Conservation (phyloP, 2,888 invertebrate species). For the Pteria penguin region DNA sequence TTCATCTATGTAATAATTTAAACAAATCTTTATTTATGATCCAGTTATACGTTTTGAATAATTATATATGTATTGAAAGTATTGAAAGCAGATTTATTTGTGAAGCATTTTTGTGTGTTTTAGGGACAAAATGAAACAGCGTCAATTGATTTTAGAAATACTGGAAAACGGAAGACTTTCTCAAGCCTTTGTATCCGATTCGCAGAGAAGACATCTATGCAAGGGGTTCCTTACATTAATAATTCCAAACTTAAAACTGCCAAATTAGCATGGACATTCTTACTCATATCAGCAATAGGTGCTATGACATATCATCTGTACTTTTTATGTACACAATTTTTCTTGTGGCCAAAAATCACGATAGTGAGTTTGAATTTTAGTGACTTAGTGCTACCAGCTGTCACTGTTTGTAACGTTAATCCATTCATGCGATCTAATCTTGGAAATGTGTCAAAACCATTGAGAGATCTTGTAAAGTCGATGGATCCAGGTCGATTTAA, state of each 20-base stretch:
- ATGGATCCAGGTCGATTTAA: conserved; percentile 1
- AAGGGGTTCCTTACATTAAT: conserved; percentile 62
- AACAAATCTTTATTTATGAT: no score
- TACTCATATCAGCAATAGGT: conserved; percentile 48
- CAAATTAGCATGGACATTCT: conserved; percentile 53
- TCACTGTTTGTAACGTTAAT: conserved; percentile 58
- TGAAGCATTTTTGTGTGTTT: no score
- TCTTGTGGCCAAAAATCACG: conserved; percentile 52
- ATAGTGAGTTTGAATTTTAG: conserved; percentile 45
- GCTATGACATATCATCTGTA: conserved; percentile 58
- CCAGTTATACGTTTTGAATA: no score
- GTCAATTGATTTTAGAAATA: no score
- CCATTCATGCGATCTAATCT: conserved; percentile 31
- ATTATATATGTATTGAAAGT: no score
- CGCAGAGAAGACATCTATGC: conserved; percentile 66
- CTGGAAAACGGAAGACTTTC: conserved; percentile 45
- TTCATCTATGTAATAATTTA: no score
- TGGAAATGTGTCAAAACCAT: not conserved
- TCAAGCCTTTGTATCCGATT: conserved; percentile 51
- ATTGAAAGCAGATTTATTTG: no score
- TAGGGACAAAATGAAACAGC: no score
- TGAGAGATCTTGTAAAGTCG: not conserved
- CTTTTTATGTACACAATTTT: conserved; percentile 52
- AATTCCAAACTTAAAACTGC: conserved; percentile 50
- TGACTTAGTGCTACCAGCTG: conserved; percentile 48